Base-by-base conservation (phyloP, 2,888 invertebrate genomes). In the Pterostichus madidus region DNA sequence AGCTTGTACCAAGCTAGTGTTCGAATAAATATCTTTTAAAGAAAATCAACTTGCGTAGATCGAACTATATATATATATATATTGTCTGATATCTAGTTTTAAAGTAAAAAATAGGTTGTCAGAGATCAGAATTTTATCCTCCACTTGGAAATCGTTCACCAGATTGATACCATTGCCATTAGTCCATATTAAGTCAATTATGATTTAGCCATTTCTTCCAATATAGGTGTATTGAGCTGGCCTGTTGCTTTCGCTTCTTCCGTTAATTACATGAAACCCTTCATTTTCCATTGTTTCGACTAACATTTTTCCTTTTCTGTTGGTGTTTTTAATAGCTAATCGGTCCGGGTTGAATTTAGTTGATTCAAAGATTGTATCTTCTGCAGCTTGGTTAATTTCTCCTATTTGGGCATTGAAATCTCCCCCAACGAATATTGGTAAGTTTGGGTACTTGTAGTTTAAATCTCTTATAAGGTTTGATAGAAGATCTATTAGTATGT, bases 231-330 rank as follows among this genome's bases (percentile, higher is more conserved):
- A 35, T 35, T 35, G 35, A 10, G 84, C 83, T 7, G 10, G 13
- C 15, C 77, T 44, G 0, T 64, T 71, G 15, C 79, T 78, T n/a
- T 31, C 35, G 4, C 68, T 32, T 52, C 84, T 64, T n/a, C 84
- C 84, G 13, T 83, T 84, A 11, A 84, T 24, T 7, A 83, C 35
- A 17, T 73, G 10, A 17, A 80, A 73, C 7, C 79, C 79, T 10
- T 79, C 79, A 35, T 13, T 83, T 24, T 83, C 83, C 79, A 84
- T 83, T 7, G 59, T 73, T 17, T 79, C 78, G 3, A 75, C 35
- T 49, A 84, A 32, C n/a, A 35, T 10, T 44, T 39, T 15, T 15
- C 80, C 79, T 5, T 53, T 68, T 35, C 17, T 31, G 49, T 59
- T 59, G 31, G 1, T 6, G 1, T 59, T 5, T 5, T 31, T 11